Percentiles rank a stretch among this genome's conserved stretches.
phyloP scores from a whole-genome alignment of 2,113 vertebrate species.

The Acrocephalus kingi region DNA sequence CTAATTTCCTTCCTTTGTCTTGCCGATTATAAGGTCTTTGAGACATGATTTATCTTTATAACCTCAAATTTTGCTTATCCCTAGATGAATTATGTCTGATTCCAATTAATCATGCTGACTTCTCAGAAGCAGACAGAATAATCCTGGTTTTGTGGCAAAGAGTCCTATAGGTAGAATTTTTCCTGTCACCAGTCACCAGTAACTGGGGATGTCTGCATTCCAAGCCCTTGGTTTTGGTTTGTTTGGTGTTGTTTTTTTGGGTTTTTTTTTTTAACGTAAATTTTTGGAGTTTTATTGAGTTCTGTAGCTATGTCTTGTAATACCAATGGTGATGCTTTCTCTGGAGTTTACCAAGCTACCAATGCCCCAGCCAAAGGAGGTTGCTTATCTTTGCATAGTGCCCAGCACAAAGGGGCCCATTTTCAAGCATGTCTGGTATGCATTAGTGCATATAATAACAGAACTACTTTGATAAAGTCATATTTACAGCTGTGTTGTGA shows the following conservation, averaged over 20 bases:
- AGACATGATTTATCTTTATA: background rate
- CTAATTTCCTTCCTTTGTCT: background rate
- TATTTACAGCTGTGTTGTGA: background rate
- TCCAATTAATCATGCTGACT: background rate
- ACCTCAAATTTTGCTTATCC: background rate
- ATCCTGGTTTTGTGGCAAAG: background rate
- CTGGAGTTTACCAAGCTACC: background rate
- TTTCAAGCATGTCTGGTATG: background rate
- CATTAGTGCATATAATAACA: background rate
- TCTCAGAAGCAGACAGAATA: background rate
- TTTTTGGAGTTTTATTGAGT: background rate
- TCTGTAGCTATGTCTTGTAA: background rate
- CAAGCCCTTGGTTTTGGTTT: background rate
- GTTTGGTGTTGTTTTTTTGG: accelerated
- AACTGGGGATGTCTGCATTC: background rate
- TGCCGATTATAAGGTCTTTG: background rate
- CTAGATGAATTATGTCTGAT: background rate
- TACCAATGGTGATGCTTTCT: background rate
- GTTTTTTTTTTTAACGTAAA: too few species aligned
- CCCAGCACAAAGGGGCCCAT: background rate
- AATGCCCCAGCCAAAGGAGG: background rate
- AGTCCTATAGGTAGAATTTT: background rate
- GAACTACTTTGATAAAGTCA: background rate
- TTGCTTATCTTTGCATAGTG: background rate
- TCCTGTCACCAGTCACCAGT: background rate